phyloP scores from a whole-genome alignment of 2,797 vertebrate species.

The Labeo calbasu region DNA sequence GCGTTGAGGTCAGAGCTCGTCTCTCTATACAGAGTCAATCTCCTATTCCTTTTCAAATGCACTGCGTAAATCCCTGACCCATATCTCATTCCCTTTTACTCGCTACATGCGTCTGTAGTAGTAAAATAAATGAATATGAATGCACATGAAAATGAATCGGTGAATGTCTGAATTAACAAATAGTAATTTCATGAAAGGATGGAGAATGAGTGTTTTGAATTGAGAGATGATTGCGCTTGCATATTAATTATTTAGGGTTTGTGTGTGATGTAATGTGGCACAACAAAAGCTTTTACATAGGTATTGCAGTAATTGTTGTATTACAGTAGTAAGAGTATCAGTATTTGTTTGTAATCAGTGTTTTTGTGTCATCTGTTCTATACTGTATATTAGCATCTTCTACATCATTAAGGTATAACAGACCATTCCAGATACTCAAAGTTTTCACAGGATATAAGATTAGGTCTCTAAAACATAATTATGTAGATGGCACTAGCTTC shows the following conservation, averaged over 20 bases:
- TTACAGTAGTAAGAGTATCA: not conserved
- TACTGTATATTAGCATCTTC: not conserved
- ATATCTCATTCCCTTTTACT: constrained; percentile 62
- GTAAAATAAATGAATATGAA: constrained; percentile 32
- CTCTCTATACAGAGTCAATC: constrained; percentile 42
- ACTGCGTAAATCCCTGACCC: constrained; percentile 54
- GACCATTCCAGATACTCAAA: not conserved
- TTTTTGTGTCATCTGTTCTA: not conserved
- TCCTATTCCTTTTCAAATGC: constrained; percentile 65
- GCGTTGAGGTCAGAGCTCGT: constrained; percentile 37
- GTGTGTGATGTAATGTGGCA: not conserved
- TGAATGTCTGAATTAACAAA: constrained; percentile 33
- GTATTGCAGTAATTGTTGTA: not conserved
- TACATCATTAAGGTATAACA: not conserved
- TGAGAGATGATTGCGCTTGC: not conserved
- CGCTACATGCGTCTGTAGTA: constrained; percentile 18
- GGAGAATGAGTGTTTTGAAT: not conserved
- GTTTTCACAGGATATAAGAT: not conserved
- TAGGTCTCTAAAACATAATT: not conserved
- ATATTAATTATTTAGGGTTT: too few species aligned
- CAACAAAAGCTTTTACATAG: not conserved
- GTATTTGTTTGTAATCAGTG: not conserved
- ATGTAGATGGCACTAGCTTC: not conserved
- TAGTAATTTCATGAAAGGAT: constrained; percentile 21
- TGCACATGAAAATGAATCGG: constrained; percentile 24